These are phyloP conservation scores for Phrixothrix hirtus DNA, from an alignment of 2,888 invertebrate species.

Conservation along the genomic window DNA sequence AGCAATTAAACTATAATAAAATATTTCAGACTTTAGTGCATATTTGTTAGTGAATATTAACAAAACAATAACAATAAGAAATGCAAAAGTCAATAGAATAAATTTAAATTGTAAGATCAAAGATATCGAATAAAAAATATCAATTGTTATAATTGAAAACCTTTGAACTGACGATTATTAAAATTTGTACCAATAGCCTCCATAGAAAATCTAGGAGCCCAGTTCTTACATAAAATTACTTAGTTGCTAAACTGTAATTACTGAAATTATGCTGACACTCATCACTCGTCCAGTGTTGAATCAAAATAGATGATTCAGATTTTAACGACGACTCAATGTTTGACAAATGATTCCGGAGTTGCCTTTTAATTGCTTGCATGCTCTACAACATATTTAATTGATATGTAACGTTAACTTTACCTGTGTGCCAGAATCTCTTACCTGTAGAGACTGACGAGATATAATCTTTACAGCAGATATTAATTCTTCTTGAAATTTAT, in stretches of 20 bases:
- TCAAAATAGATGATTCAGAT: slow-evolving; percentile 62
- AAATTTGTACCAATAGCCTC: slow-evolving; percentile 26
- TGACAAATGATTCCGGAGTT: slow-evolving; percentile 62
- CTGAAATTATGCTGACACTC: slow-evolving; percentile 66
- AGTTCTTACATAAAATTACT: slow-evolving; percentile 23
- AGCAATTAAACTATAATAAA: no score
- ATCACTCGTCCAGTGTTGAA: slow-evolving; percentile 73
- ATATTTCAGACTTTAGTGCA: no score
- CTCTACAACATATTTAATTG: no score
- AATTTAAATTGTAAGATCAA: no score
- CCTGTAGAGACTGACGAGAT: slow-evolving; percentile 75
- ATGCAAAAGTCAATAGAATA: no score
- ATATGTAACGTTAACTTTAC: no score
- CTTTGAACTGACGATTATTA: no score
- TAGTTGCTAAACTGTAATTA: slow-evolving; percentile 32
- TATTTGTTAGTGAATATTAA: no score
- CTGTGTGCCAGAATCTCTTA: no score
- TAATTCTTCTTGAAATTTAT: slow-evolving; percentile 76
- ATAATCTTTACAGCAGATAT: slow-evolving; percentile 69
- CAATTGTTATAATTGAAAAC: no score
- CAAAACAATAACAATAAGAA: no score
- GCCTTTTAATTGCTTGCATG: slow-evolving; percentile 64
- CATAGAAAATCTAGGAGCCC: slow-evolving; percentile 7
- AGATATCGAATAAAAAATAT: no score
- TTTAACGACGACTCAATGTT: slow-evolving; percentile 59